Conservation (phyloP, 2,113 vertebrate genomes). For the Pantherophis guttatus region DNA sequence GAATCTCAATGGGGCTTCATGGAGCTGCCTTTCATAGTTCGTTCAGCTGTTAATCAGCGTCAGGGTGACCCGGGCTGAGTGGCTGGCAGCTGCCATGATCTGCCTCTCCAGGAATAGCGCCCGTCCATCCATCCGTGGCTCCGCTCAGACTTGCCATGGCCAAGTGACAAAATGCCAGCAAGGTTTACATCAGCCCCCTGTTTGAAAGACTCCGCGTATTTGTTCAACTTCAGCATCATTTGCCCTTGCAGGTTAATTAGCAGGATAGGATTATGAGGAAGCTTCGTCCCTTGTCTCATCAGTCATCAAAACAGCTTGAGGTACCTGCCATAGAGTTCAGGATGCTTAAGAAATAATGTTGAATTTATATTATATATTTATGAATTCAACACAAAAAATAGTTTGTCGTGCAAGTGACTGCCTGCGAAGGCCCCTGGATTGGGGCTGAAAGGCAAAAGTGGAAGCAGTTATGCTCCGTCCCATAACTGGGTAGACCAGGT, state of each 20-base stretch:
- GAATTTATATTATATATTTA: no score
- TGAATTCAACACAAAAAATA: background rate
- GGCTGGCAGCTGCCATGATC: background rate
- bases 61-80: slow-evolving; percentile 30
- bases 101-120: slow-evolving; percentile 39
- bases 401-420: no score
- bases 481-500: no score
- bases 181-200: background rate
- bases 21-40: slow-evolving; percentile 53
- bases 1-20: slow-evolving; percentile 46
- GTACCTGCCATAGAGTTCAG: background rate
- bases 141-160: slow-evolving; percentile 19
- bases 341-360: background rate
- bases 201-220: background rate
- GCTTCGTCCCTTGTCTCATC: slow-evolving; percentile 9
- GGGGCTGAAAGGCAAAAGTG: no score
- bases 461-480: no score
- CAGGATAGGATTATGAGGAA: background rate
- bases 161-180: slow-evolving; percentile 38
- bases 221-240: slow-evolving; percentile 24
- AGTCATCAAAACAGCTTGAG: background rate
- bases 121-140: background rate
- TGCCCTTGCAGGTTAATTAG: background rate
- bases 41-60: slow-evolving; percentile 52
- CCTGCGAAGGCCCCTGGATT: no score